Conservation (phyloP, 2,797 vertebrate genomes). For the Aeoliscus strigatus region DNA sequence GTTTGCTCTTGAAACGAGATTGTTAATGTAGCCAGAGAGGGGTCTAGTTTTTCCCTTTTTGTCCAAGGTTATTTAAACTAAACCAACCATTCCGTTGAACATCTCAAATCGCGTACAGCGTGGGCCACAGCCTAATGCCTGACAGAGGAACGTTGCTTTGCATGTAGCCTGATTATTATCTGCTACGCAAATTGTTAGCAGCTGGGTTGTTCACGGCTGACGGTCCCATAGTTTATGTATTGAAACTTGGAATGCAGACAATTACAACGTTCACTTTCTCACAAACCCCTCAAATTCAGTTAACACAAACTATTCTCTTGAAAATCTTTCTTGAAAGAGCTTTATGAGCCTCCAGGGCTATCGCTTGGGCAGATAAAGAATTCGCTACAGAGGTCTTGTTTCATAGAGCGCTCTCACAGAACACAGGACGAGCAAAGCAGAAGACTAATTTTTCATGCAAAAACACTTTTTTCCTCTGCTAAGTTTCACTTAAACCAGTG, state of each 20-base stretch:
- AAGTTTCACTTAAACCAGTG: slow-evolving; percentile 37
- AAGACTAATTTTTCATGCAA: slow-evolving; percentile 23
- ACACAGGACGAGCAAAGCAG: slow-evolving; percentile 28
- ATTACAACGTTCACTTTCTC: slow-evolving; percentile 87
- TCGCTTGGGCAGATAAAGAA: slow-evolving; percentile 34
- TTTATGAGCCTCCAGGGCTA: slow-evolving; percentile 60
- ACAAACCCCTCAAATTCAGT: slow-evolving; percentile 69
- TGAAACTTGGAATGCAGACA: slow-evolving; percentile 91
- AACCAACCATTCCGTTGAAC: slow-evolving; percentile 70
- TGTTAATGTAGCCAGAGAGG: slow-evolving; percentile 55
- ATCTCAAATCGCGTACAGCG: slow-evolving; percentile 67
- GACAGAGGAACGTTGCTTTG: slow-evolving; percentile 79
- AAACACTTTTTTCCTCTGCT: slow-evolving; percentile 23
- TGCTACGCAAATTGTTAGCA: slow-evolving; percentile 88
- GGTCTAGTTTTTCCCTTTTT: slow-evolving; percentile 57
- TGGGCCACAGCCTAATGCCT: slow-evolving; percentile 66
- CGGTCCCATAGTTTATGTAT: slow-evolving; percentile 85
- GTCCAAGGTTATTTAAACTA: slow-evolving; percentile 79
- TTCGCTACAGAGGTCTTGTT: slow-evolving; percentile 40
- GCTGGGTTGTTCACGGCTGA: slow-evolving; percentile 82
- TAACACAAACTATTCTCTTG: slow-evolving; percentile 75
- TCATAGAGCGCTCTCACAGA: slow-evolving; percentile 44
- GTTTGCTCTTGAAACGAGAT: slow-evolving; percentile 46
- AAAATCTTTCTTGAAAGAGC: slow-evolving; percentile 65
- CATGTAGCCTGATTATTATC: slow-evolving; percentile 88